A percentile compares a stretch with the other conserved stretches of the same genome.
phyloP scores from a whole-genome alignment of 2,113 vertebrate species.

The Rhinoderma darwinii region DNA sequence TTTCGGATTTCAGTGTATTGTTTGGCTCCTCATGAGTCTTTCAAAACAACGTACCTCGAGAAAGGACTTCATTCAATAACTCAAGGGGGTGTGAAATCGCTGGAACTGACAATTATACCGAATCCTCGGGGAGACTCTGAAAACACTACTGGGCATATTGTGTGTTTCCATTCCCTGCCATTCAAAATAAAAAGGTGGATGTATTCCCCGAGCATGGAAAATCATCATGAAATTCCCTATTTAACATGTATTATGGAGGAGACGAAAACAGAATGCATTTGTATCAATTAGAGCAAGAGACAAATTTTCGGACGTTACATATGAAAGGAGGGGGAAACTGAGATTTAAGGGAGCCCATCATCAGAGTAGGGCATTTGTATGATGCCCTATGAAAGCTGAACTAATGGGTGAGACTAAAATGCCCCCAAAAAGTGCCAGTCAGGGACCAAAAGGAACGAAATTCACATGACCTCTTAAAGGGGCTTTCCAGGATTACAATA shows the following conservation, averaged over 20 bases:
- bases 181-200: slow-evolving; percentile 35
- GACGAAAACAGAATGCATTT: neutral
- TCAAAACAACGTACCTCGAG: slow-evolving; percentile 36
- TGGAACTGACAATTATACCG: slow-evolving; percentile 40
- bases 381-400: neutral
- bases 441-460: neutral
- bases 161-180: slow-evolving; percentile 18
- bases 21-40: slow-evolving; percentile 40
- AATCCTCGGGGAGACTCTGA: slow-evolving; percentile 33
- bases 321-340: neutral
- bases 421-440: neutral
- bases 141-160: slow-evolving; percentile 49
- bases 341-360: neutral
- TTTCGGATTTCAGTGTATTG: slow-evolving; percentile 33
- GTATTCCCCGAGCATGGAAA: slow-evolving; percentile 16
- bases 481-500: too few species aligned
- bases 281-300: neutral
- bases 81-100: slow-evolving; percentile 47
- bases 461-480: too few species aligned
- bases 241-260: neutral
- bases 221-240: slow-evolving; percentile 27
- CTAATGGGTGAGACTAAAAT: neutral
- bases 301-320: neutral
- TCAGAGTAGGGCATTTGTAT: neutral
- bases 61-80: slow-evolving; percentile 32